Base-by-base conservation (phyloP, 2,797 vertebrate species). In the Naso thynnoides region DNA sequence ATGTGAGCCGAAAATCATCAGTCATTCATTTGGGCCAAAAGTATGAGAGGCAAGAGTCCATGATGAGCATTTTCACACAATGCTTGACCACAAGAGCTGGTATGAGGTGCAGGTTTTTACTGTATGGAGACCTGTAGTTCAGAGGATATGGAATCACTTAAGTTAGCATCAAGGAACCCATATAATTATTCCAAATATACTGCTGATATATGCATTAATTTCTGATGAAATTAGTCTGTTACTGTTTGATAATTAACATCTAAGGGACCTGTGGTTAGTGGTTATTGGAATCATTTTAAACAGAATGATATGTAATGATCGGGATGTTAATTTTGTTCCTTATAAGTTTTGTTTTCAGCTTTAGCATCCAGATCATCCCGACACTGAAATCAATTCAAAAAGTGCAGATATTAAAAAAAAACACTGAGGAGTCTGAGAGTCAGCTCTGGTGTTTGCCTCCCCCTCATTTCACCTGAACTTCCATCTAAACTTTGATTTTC, bases 191-290 rank as follows among this genome's bases (percentile, higher is more conserved):
- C 29, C 5, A 26, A 3, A 49, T 59, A 2, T 55, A 7, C 29
- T 41, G 21, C 36, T 55, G 26, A 54, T 45, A 29, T 49, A 15
- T 24, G 0, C 38, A 45, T 50, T 10, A 65, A 42, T 3, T 13
- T 62, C 36, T 27, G n/a, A 56, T 42, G 15, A 33, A 47, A 69
- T 14, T 18, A 1, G 45, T 10, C 39, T 8, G 24, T 44, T 8
- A 44, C 14, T 15, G 21, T 41, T 15, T 81, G 45, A 29, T 57
- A 23, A 48, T 55, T 50, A 56, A 52, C n/a, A n/a, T 16, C 18
- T n/a, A 13, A 4, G 21, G 10, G 41, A 55, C 6, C 24, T 0
- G 13, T 16, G 19, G 14, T 26, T 48, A 10, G n/a, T 56, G 53
- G 26, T 16, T 59, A 1, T 53, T 48, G 23, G 23, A 48, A 15